phyloP scores from a whole-genome alignment of 92 coral and sea anemone species.

The Nematostella vectensis region DNA sequence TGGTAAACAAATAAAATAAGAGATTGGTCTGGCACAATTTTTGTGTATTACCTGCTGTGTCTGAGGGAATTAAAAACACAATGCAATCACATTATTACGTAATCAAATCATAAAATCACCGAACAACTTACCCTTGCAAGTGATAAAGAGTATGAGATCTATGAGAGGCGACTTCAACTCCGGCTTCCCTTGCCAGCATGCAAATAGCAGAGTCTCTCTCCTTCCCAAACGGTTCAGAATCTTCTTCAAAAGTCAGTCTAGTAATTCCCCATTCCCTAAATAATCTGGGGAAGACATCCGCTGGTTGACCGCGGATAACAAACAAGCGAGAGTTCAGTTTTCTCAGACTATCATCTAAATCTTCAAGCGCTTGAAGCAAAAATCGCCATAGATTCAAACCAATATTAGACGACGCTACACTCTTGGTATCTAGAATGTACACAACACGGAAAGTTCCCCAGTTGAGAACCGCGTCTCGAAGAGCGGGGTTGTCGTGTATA shows the following conservation, averaged over 20 bases:
- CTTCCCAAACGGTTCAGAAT: constrained; percentile 83
- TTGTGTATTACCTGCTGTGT: no score
- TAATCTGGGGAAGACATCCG: constrained; percentile 56
- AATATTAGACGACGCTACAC: constrained; percentile 31
- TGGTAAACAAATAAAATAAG: no score
- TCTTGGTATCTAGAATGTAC: constrained; percentile 71
- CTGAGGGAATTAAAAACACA: no score
- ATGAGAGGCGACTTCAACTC: constrained; percentile 55
- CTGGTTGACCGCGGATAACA: constrained; percentile 82
- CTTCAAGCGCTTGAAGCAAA: constrained; percentile 72
- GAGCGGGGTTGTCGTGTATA: constrained; percentile 88
- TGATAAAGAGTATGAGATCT: constrained; percentile 80
- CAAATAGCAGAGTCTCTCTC: constrained; percentile 76
- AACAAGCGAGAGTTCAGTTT: constrained; percentile 67
- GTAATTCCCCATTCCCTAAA: constrained; percentile 77
- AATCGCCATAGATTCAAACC: constrained; percentile 74
- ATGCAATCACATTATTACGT: no score
- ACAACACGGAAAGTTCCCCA: constrained; percentile 66
- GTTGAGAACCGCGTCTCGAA: constrained; percentile 56
- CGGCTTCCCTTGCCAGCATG: constrained; percentile 61
- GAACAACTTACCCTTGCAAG: constrained; percentile 45
- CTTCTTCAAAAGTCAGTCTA: constrained; percentile 74
- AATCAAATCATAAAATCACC: no score
- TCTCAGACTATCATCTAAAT: constrained; percentile 69
- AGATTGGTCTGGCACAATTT: no score